These are phyloP conservation scores for Sula dactylatra DNA, from an alignment of 2,113 vertebrate genomes.

Conservation along the genomic window DNA sequence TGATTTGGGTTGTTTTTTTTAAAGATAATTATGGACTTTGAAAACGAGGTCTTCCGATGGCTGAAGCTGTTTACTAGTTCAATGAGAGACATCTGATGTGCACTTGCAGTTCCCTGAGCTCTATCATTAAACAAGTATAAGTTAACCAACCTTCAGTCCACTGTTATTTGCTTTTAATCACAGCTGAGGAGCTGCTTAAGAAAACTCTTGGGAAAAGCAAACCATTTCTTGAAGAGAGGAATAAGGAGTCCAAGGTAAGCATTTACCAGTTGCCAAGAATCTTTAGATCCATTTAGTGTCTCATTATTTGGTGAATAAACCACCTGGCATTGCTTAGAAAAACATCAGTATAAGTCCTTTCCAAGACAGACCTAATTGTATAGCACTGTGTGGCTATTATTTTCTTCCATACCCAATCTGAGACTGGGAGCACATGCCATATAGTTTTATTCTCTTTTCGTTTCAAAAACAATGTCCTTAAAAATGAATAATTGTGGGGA, in stretches of 20 bases:
- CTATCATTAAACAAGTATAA: neutral
- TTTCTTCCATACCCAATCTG: neutral
- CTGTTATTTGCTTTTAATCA: slow-evolving; percentile 26
- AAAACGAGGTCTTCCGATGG: neutral
- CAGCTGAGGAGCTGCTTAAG: slow-evolving; percentile 28
- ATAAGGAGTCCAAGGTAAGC: slow-evolving; percentile 11
- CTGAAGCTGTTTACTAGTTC: neutral
- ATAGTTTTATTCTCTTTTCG: neutral
- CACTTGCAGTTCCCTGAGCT: neutral
- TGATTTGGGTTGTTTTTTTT: neutral
- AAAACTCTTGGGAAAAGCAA: slow-evolving; percentile 38
- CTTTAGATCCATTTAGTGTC: slow-evolving; percentile 47
- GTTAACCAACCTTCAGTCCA: neutral
- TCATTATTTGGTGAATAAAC: slow-evolving; percentile 43
- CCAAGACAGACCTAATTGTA: neutral
- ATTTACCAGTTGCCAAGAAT: neutral
- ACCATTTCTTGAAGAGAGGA: slow-evolving; percentile 5
- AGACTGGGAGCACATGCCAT: neutral
- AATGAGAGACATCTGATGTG: neutral
- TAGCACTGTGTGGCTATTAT: neutral
- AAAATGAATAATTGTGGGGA: neutral
- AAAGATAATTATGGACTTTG: neutral
- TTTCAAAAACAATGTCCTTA: neutral
- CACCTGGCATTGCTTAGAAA: slow-evolving; percentile 15
- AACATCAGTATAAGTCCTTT: neutral